Conservation (phyloP, 2,113 vertebrate species). For the Furnarius figulus region DNA sequence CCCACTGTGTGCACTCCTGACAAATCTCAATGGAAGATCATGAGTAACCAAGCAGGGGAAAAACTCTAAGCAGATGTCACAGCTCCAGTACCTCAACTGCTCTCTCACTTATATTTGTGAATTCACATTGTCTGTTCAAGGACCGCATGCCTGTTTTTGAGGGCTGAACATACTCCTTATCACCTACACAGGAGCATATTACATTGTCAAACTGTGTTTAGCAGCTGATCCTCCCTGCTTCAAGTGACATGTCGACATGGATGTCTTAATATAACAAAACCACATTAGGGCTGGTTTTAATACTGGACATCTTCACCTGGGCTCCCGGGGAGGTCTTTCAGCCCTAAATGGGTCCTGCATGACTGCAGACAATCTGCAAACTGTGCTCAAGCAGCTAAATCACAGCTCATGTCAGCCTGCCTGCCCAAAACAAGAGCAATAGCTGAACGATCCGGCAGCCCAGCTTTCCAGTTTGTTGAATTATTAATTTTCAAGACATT, state of each 20-base stretch:
- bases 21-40: neutral
- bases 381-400: neutral
- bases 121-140: neutral
- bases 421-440: neutral
- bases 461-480: neutral
- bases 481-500: neutral
- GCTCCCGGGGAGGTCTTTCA: neutral
- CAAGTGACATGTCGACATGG: neutral
- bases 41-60: neutral
- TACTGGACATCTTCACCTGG: neutral
- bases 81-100: neutral
- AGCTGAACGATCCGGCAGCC: neutral
- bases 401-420: neutral
- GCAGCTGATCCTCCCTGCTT: neutral
- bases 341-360: accelerated
- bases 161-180: neutral
- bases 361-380: neutral
- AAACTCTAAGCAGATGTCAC: neutral
- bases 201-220: neutral
- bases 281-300: neutral
- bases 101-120: neutral
- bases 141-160: neutral
- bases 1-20: neutral
- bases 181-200: neutral
- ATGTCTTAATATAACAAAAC: neutral